Base-by-base conservation (phyloP, 1,140 invertebrate genomes). In the Rhagoletis zephyria region DNA sequence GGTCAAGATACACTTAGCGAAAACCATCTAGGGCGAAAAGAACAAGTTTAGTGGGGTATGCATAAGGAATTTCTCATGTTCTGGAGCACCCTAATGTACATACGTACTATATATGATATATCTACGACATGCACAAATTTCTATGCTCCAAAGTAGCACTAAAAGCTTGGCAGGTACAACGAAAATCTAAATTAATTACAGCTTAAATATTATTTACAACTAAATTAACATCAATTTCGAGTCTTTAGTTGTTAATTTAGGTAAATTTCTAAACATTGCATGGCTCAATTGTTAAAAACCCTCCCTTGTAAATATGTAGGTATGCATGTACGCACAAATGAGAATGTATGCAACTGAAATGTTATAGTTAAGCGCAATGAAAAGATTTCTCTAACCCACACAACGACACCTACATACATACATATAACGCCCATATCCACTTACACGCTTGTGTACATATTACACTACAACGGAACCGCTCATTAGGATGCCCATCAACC, bases 111-210 rank as follows among this genome's bases (percentile, higher is more conserved):
- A 30, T 30, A 30, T 30, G 30, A 30, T 30, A 30, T 30, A 30
- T 30, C 30, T 30, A 30, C 30, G 30, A 30, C 0, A 30, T 30
- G 30, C 30, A 30, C 30, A 30, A 0, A 30, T 30, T 0, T 30
- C 30, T 30, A 30, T 30, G 51, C 5, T 10, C 1, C 51, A 56
- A 56, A 56, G 51, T 56, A 10, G 51, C 51, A 30, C 30, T 30
- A 30, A 30, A 30, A 30, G 30, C 30, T 30, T 56, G 51, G 10
- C 51, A 56, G 10, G 51, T 10, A 1, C 51, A 56, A 19, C 10
- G 19, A 67, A 67, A 67, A 67, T 9, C 64, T 12, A 40, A 67
- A 42, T 67, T 67, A 67, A 67, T 67, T 67, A 42, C 64, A 30
- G 12, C 64, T 67, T 30, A 67, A 67, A 40, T 67, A 42, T 40